Evolutionary conservation across 1,140 invertebrate genomes (phyloP).

Genomic region (Cydia pomonella): DNA sequence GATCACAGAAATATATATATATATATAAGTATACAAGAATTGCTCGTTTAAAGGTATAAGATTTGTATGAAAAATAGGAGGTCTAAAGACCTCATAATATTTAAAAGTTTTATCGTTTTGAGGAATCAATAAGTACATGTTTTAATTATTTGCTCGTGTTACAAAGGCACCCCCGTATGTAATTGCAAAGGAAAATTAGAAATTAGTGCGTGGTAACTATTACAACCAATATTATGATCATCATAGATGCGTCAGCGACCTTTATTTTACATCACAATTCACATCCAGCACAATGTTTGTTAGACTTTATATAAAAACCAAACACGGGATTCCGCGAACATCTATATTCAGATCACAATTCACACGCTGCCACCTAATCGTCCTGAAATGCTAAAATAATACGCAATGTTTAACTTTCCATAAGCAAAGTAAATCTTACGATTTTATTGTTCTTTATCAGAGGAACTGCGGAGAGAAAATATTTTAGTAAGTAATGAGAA

Average conservation of each 20-base stretch:
- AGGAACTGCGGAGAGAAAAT: constrained; percentile 7
- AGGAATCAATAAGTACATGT: too few species aligned
- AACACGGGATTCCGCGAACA: not conserved
- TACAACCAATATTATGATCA: not conserved
- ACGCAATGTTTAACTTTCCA: constrained; percentile 27
- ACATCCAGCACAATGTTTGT: not conserved
- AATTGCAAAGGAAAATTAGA: too few species aligned
- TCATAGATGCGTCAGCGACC: constrained; percentile 3
- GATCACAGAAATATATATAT: too few species aligned
- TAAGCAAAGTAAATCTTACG: not conserved
- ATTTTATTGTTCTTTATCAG: constrained; percentile 13
- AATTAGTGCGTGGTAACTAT: not conserved
- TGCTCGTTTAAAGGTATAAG: too few species aligned
- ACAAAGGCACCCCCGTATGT: too few species aligned
- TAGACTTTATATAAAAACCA: not conserved
- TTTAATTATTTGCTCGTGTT: too few species aligned
- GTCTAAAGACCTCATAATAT: too few species aligned
- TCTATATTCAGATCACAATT: constrained; percentile 32
- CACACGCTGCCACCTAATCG: constrained; percentile 44
- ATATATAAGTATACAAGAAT: too few species aligned
- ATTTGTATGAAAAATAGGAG: too few species aligned
- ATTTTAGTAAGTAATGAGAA: not conserved
- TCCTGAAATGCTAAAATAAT: constrained; percentile 8
- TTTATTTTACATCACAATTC: not conserved
- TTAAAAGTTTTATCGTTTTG: too few species aligned